Base-by-base conservation (phyloP, 2,797 vertebrate genomes). In the Phoebastria nigripes region DNA sequence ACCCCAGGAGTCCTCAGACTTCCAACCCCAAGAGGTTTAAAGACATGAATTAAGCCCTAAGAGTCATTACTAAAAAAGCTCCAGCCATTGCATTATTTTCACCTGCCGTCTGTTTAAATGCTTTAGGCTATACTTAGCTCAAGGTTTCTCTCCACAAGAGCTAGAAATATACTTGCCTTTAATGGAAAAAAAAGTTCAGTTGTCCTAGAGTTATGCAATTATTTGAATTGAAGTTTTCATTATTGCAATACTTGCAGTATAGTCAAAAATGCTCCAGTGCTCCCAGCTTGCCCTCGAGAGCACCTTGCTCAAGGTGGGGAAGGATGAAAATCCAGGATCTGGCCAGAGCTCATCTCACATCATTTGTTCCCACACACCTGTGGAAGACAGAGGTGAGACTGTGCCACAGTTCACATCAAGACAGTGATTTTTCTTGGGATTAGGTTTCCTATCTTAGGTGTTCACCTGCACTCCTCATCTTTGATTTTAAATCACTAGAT, bases 91-190 rank as follows among this genome's bases (percentile, higher is more conserved):
- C 85, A 88, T 88, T 96, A 95, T 94, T 96, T 97, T 93, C 95
- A 91, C 94, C 94, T 90, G 58, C 82, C 17, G 17, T 87, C 91
- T 95, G 91, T 86, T 96, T 95, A 88, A 93, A 91, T 55, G 93
- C 96, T 94, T 79, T 49, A 89, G 94, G 96, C 80, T 94, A 95
- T 93, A 96, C 95, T 96, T 93, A 94, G 95, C 88, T 94, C 91
- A 93, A 94, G 90, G 85, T 94, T 96, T 92, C 58, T 90, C 88
- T 87, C 91, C 37, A 66, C 51, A 33, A 95, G 80, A 95, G 80
- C 29, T 82, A 93, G 80, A 93, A 87, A 93, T 91, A 74, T 80
- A 76, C 66, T 96, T 76, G 24, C 52, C 94, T n/a, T 78, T 91
- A 91, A 94, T 67, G 62, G 83, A 93, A 93, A 37, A 37, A 93